A percentile compares a stretch with the other conserved stretches of the same genome.
These are phyloP conservation scores for Disparrhopalites patrizii DNA, from an alignment of 2,888 invertebrate species.

Conservation along the genomic window DNA sequence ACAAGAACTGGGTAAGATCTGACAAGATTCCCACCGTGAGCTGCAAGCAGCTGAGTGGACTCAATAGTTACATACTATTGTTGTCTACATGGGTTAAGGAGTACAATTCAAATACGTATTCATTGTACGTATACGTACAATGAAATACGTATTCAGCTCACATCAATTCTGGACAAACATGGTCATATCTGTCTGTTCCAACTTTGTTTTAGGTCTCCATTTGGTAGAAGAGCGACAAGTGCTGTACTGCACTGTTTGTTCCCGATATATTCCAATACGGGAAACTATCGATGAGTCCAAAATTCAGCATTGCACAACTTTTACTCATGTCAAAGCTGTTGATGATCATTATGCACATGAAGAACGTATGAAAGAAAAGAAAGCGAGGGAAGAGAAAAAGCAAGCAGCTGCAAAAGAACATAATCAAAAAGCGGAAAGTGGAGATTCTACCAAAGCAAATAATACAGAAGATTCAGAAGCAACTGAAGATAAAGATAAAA, in stretches of 20 bases:
- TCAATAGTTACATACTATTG: too few relatives aligned
- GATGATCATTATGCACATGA: conserved; percentile 41
- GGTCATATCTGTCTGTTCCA: too few relatives aligned
- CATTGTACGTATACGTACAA: too few relatives aligned
- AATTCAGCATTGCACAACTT: conserved; percentile 43
- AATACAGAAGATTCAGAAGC: conserved; percentile 10
- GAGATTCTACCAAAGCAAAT: background rate
- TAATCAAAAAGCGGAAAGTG: conserved; percentile 8
- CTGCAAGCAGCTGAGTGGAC: too few relatives aligned
- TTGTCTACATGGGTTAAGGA: too few relatives aligned
- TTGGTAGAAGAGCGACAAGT: conserved; percentile 43
- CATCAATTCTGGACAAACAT: too few relatives aligned
- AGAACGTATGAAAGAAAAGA: conserved; percentile 32
- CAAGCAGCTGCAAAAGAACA: conserved; percentile 10
- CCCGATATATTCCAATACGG: conserved; percentile 46
- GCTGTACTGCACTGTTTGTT: conserved; percentile 45
- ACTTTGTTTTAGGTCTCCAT: conserved; percentile 41
- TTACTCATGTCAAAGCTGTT: conserved; percentile 44
- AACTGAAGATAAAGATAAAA: conserved; percentile 3
- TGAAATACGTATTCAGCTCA: too few relatives aligned
- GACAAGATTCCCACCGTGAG: too few relatives aligned
- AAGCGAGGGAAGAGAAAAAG: conserved; percentile 30
- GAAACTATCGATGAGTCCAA: conserved; percentile 40
- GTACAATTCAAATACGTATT: too few relatives aligned
- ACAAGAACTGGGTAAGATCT: conserved; percentile 46